These are phyloP conservation scores for Dione juno DNA, from an alignment of 2,888 invertebrate species.

Conservation along the genomic window DNA sequence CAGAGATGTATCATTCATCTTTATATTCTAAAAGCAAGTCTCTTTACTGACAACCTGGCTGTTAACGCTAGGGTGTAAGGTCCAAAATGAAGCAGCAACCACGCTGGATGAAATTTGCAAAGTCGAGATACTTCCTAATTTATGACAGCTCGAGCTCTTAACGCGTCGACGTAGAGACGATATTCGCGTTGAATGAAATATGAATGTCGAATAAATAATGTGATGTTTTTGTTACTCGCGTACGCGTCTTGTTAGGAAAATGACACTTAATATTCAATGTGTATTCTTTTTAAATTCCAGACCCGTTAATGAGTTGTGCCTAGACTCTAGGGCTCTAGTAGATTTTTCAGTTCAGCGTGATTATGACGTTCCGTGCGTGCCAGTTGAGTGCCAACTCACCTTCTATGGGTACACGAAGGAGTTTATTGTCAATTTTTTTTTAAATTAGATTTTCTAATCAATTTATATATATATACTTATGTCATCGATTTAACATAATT, in stretches of 20 bases:
- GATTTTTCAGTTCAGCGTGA: background rate
- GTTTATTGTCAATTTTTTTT: too few relatives aligned
- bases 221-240: conserved; percentile 58
- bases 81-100: conserved; percentile 35
- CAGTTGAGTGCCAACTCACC: too few relatives aligned
- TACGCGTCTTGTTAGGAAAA: conserved; percentile 54
- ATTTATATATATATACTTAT: too few relatives aligned
- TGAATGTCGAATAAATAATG: conserved; percentile 63
- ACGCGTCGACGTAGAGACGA: conserved; percentile 57
- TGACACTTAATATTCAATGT: conserved; percentile 46
- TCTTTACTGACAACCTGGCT: background rate
- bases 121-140: conserved; percentile 62
- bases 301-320: conserved; percentile 34
- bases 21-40: conserved; percentile 55
- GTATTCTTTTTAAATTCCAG: conserved; percentile 35
- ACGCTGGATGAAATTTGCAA: conserved; percentile 43
- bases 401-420: too few relatives aligned
- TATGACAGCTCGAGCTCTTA: conserved; percentile 62
- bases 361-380: too few relatives aligned
- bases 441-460: too few relatives aligned
- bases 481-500: too few relatives aligned
- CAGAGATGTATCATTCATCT: conserved; percentile 76
- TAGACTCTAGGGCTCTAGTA: background rate
- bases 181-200: conserved; percentile 61
- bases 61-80: conserved; percentile 40